Evolutionary conservation across 2,113 vertebrate genomes (phyloP).

Genomic region (Phalacrocorax brasilianus): DNA sequence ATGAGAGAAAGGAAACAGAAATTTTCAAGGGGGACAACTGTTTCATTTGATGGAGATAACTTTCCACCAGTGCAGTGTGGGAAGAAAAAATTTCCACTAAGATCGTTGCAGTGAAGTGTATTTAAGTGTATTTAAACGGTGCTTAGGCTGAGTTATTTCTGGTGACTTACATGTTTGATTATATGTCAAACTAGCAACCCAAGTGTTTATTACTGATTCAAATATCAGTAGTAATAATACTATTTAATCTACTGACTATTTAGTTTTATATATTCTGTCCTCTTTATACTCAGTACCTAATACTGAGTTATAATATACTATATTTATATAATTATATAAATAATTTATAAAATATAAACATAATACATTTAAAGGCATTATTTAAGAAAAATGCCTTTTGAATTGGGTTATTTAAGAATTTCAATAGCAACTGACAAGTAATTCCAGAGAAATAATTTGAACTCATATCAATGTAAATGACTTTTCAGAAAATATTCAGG

Average conservation of each 20-base stretch:
- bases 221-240: not conserved
- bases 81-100: not conserved
- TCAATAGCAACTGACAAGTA: not conserved
- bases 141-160: not conserved
- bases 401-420: not conserved
- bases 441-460: not conserved
- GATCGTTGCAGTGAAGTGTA: not conserved
- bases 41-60: not conserved
- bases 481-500: not conserved
- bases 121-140: not conserved
- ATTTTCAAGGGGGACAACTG: not conserved
- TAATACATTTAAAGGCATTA: not conserved
- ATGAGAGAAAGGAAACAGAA: not conserved
- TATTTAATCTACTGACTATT: not conserved
- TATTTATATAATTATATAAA: too few species aligned
- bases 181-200: not conserved
- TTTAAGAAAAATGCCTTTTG: conserved; percentile 1
- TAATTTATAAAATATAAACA: too few species aligned
- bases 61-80: not conserved
- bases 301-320: not conserved
- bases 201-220: not conserved
- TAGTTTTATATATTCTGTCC: not conserved
- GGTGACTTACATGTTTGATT: not conserved
- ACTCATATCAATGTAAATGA: not conserved
- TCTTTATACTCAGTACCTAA: not conserved